Conservation (phyloP, 1,140 invertebrate genomes). For the Drosophila nasuta region DNA sequence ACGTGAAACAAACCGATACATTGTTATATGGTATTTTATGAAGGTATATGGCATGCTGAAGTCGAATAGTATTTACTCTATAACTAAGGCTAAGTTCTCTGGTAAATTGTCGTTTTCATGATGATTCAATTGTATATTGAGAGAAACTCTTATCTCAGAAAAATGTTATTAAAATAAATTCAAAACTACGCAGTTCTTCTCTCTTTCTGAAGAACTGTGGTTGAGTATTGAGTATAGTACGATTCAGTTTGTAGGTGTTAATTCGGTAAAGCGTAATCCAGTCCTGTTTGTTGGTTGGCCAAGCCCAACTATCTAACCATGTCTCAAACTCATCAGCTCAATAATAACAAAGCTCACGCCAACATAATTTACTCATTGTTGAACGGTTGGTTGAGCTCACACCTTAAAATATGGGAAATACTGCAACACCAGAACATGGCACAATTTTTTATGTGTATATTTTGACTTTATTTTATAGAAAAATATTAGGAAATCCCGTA, state of each 20-base stretch:
- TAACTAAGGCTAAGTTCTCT: too few species aligned
- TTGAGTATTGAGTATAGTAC: too few species aligned
- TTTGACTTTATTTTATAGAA: too few species aligned
- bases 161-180: too few species aligned
- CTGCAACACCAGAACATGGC: too few species aligned
- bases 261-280: conserved; percentile 1
- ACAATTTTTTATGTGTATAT: too few species aligned
- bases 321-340: conserved; percentile 62
- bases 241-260: background rate
- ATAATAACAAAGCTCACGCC: conserved; percentile 43
- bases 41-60: background rate
- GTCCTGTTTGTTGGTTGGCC: conserved; percentile 11
- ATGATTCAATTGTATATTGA: too few species aligned
- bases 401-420: conserved; percentile 25
- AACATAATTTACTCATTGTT: conserved; percentile 68
- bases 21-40: background rate
- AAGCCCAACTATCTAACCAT: conserved; percentile 51
- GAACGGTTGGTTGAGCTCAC: conserved; percentile 45
- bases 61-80: conserved; percentile 6
- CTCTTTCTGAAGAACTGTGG: too few species aligned
- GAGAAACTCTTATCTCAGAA: too few species aligned
- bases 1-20: conserved; percentile 55
- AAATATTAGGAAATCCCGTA: too few species aligned
- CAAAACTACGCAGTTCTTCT: too few species aligned
- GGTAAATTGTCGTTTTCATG: too few species aligned